phyloP scores from a whole-genome alignment of 2,797 vertebrate genomes.

The Gallirallus australis region DNA sequence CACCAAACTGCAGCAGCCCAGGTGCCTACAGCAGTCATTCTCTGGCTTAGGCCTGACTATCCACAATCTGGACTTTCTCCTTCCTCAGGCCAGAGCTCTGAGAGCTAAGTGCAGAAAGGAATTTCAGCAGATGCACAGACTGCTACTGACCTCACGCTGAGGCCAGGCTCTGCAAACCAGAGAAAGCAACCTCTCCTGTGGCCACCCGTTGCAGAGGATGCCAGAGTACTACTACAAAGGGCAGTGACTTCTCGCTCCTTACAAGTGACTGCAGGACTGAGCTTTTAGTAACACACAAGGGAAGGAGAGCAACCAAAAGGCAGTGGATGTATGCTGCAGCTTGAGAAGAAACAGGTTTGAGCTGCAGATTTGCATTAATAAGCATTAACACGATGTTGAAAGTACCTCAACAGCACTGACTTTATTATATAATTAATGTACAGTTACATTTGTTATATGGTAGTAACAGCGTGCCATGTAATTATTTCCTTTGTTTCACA shows the following conservation, averaged over 20 bases:
- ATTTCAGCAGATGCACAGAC: neutral
- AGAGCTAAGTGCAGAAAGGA: neutral
- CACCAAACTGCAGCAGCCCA: neutral
- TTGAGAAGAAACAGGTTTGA: neutral
- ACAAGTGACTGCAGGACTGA: neutral
- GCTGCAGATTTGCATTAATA: neutral
- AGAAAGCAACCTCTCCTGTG: neutral
- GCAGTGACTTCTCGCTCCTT: neutral
- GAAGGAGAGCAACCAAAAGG: neutral
- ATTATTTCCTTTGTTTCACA: neutral
- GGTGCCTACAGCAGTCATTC: neutral
- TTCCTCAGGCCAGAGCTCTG: neutral
- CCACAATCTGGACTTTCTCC: neutral
- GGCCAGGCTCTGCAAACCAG: neutral
- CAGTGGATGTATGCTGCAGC: fast-evolving
- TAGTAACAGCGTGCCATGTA: neutral
- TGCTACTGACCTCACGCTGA: neutral
- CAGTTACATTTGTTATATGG: neutral
- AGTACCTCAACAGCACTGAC: neutral
- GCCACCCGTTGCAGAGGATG: fast-evolving
- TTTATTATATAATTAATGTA: neutral
- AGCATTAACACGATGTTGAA: neutral
- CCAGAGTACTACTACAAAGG: neutral
- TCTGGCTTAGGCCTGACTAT: fast-evolving
- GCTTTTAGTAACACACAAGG: neutral